Percentiles rank a stretch among this genome's conserved stretches.
Evolutionary conservation across 2,888 invertebrate species (phyloP).

Genomic region (Phytoseiulus persimilis): DNA sequence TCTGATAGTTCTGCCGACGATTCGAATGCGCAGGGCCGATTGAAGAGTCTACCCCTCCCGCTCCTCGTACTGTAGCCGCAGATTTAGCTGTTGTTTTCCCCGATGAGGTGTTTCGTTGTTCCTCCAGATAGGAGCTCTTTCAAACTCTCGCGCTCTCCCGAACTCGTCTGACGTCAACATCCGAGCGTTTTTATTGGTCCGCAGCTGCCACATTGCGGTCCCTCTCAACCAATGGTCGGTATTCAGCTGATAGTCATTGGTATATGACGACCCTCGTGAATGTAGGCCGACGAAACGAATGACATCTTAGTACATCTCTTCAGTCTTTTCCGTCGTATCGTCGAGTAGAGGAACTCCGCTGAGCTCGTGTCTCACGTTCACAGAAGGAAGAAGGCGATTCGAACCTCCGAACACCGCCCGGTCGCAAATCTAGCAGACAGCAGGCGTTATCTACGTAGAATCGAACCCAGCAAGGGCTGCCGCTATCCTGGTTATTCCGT

Average conservation of each 20-base stretch:
- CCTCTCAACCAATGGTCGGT: background rate
- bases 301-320: background rate
- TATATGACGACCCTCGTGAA: background rate
- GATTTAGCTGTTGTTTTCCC: no score
- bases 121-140: no score
- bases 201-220: background rate
- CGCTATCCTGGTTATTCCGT: slow-evolving; percentile 30
- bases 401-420: background rate
- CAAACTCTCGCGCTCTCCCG: background rate
- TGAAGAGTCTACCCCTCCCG: no score
- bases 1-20: no score
- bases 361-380: background rate
- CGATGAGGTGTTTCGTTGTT: no score
- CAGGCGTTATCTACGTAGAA: slow-evolving; percentile 5
- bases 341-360: background rate
- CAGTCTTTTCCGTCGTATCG: background rate
- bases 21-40: no score
- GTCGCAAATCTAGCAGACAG: background rate
- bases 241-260: background rate
- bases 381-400: background rate
- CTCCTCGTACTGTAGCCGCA: no score
- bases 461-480: background rate
- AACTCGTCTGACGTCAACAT: background rate
- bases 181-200: no score
- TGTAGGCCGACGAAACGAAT: background rate